Conservation (phyloP, 2,113 vertebrate genomes). For the Gambusia holbrooki region DNA sequence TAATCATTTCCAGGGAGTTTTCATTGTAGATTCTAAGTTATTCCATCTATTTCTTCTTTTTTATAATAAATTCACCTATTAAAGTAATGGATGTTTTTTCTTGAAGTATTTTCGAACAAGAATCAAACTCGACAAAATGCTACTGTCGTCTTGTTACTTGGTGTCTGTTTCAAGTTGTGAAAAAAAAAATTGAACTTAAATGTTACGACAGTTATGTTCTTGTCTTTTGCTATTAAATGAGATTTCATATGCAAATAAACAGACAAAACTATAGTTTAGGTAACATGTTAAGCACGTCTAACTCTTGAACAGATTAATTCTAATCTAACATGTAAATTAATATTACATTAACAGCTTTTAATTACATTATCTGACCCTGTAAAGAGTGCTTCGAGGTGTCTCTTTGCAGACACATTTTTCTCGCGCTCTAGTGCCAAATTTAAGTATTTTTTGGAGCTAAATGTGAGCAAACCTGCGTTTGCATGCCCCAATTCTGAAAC, state of each 20-base stretch:
- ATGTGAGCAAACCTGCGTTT: background rate
- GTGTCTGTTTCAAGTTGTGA: background rate
- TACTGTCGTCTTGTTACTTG: background rate
- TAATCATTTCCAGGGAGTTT: constrained; percentile 46
- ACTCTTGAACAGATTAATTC: too few species aligned
- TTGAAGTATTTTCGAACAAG: background rate
- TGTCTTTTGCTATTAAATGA: too few species aligned
- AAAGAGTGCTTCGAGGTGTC: background rate
- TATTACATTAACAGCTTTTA: too few species aligned
- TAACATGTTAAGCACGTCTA: background rate
- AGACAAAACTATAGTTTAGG: background rate
- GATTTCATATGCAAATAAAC: background rate
- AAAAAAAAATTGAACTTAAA: background rate
- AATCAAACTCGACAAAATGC: background rate
- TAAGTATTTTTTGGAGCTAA: background rate
- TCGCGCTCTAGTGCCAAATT: background rate
- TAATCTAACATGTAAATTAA: too few species aligned
- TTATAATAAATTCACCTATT: background rate
- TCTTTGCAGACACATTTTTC: background rate
- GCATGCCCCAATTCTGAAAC: background rate
- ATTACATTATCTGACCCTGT: background rate
- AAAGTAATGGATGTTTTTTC: too few species aligned
- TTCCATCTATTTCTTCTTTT: background rate
- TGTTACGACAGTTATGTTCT: too few species aligned
- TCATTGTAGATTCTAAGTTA: constrained; percentile 17